Evolutionary conservation across 2,888 invertebrate species (phyloP), one percentile per base, ranked within the genome.

Genomic region (Chymomyza fuscimana): DNA sequence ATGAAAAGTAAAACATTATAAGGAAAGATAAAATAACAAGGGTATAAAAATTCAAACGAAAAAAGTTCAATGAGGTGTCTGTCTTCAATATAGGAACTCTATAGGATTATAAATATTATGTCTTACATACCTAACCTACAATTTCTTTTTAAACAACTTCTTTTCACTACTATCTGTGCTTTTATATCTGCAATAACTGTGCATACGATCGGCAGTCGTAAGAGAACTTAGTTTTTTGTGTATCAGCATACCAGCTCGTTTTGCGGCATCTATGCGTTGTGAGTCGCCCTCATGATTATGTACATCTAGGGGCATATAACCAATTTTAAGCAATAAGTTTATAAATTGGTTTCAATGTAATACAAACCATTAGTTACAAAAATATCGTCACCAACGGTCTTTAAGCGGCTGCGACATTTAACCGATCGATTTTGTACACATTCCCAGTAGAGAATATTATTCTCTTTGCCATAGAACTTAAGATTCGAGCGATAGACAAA

Each of bases 381-480:
- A 63, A 92, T 85, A 85, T 91, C 90, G 77, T 92, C 91, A 3
- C 91, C 91, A 61, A 92, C 85, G 10, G 92, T 91, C 80, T 92
- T 92, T 29, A 92, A 75, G 2, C 92, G 91, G 72, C 92, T 92
- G 1, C 92, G 90, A 67, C 92, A 92, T 75, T 92, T 92, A 65
- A 86, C 89, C 3, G 91, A 91, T n/a, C 92, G 90, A 78, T 92
- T 92, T 58, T 92, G 91, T 29, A 92, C 91, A 66, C 92, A 92
- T 78, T 92, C 92, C 92, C 92, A 92, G 61, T 92, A 92, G n/a
- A 92, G 86, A 69, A 91, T 91, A 64, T 92, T 90, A 60, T 81
- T 81, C 66, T 85, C 78, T 6, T 89, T 88, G 25, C 92, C 92
- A 68, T 90, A 91, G 40, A 91, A 86, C 71, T 90, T 91, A 32